These are phyloP conservation scores for Geophilus truncorum DNA, from an alignment of 2,888 invertebrate genomes.

Conservation along the genomic window DNA sequence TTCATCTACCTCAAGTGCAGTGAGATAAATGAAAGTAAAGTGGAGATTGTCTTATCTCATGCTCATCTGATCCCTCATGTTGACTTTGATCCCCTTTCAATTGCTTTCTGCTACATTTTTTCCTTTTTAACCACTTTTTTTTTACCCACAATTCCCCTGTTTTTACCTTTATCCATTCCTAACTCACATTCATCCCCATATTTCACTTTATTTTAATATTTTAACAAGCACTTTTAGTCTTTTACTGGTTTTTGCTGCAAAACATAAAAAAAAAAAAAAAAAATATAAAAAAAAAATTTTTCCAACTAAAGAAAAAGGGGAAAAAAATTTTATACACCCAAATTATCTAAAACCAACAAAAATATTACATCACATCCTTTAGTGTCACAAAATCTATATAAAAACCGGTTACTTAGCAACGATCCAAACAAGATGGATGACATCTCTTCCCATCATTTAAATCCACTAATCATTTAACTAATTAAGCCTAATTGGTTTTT, in stretches of 20 bases:
- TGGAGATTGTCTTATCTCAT: background rate
- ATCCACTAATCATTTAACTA: background rate
- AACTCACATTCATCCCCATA: too few relatives aligned
- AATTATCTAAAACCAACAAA: background rate
- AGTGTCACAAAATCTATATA: background rate
- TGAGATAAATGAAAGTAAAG: background rate
- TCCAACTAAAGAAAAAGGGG: too few relatives aligned
- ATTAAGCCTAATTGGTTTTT: background rate
- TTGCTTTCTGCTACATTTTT: background rate
- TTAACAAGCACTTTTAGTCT: too few relatives aligned
- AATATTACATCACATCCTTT: background rate
- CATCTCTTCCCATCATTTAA: background rate
- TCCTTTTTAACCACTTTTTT: background rate
- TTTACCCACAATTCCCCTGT: too few relatives aligned
- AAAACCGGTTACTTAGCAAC: background rate
- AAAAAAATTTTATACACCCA: too few relatives aligned
- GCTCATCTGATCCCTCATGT: background rate
- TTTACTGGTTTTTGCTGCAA: too few relatives aligned
- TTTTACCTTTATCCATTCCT: too few relatives aligned
- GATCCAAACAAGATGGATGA: background rate
- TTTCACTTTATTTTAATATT: too few relatives aligned
- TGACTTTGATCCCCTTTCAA: background rate
- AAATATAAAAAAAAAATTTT: too few relatives aligned
- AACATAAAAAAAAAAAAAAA: too few relatives aligned
- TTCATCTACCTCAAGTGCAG: background rate